Evolutionary conservation across 1,140 invertebrate genomes (phyloP).

Genomic region (Nasonia vitripennis): DNA sequence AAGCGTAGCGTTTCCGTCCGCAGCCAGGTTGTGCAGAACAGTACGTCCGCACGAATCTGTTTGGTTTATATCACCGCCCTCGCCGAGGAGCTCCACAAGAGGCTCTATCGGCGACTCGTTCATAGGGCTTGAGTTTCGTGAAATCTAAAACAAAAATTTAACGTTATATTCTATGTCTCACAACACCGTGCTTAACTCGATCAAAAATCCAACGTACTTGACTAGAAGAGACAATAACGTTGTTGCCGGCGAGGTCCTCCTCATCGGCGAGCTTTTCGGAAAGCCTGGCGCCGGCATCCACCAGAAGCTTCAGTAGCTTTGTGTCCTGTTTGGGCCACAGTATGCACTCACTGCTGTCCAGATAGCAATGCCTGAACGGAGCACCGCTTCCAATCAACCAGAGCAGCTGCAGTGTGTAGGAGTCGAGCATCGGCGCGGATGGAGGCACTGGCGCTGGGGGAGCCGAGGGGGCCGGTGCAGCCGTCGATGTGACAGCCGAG

Average conservation of each 20-base stretch:
- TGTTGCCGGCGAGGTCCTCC: slow-evolving; percentile 69
- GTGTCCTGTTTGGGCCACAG: slow-evolving; percentile 76
- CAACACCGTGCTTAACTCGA: no score
- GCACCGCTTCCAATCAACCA: slow-evolving; percentile 82
- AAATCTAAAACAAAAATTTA: slow-evolving; percentile 62
- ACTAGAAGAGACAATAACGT: slow-evolving; percentile 73
- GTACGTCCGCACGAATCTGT: slow-evolving; percentile 81
- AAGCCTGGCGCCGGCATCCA: slow-evolving; percentile 80
- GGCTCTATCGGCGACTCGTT: slow-evolving; percentile 72
- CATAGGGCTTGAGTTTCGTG: slow-evolving; percentile 70
- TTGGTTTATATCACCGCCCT: slow-evolving; percentile 73
- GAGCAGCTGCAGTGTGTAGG: slow-evolving; percentile 80
- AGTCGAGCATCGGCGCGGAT: slow-evolving; percentile 71
- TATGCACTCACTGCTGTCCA: slow-evolving; percentile 74
- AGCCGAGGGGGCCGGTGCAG: background rate
- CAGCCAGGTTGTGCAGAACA: slow-evolving; percentile 84
- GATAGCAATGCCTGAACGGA: slow-evolving; percentile 79
- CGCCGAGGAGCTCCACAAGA: slow-evolving; percentile 71
- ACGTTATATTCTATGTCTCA: no score
- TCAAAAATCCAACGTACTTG: slow-evolving; percentile 61
- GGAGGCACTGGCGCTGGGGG: background rate
- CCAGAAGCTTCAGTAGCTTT: slow-evolving; percentile 79
- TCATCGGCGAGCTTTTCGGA: slow-evolving; percentile 75
- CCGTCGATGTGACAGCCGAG: background rate
- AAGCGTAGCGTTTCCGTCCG: slow-evolving; percentile 82